Evolutionary conservation across 1,140 invertebrate genomes (phyloP), one percentile per base, ranked within the genome.

Genomic region (Drosophila repleta): DNA sequence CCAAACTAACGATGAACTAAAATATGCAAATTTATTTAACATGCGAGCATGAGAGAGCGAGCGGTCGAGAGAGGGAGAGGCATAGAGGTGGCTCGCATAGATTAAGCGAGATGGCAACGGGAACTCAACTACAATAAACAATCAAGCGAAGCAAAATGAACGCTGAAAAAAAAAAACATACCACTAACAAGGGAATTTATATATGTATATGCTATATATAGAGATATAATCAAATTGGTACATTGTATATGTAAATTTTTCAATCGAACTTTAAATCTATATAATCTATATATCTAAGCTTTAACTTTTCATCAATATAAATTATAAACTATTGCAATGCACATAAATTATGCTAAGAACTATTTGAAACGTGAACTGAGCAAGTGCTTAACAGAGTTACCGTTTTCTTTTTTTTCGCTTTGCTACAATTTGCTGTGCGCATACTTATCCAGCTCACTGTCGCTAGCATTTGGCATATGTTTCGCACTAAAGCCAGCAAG

Each of bases 11-110:
- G 76, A 85, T 76, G 76, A 85, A 84, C 81, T 85, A 80, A 85
- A 85, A 84, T 85, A 85, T 85, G 81, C 81, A 85, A 85, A 85
- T 85, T 85, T 85, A 80, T 85, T 85, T 85, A 85, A 85, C 81
- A 85, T 80, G 72, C 74, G 65, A 35, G 32, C 10, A 35, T 76
- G 62, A 73, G 39, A 51, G 53, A 70, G 17, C 17, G 53, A 66
- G 55, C 45, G 18, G 15, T 7, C 24, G 3, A 37, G 51, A 43
- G 39, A 6, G 39, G 6, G 4, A 17, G 6, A 2, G 39, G 15
- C 6, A 3, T n/a, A n/a, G n/a, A 41, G 39, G 5, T 39, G n/a
- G 39, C 6, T 4, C 39, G n/a, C 5, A 26, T 53, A 45, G 68
- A 57, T 66, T 57, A 66, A 51, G 57, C 29, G 18, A 35, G 60